Conservation (phyloP, 1,140 invertebrate genomes). For the Gryon sp. region DNA sequence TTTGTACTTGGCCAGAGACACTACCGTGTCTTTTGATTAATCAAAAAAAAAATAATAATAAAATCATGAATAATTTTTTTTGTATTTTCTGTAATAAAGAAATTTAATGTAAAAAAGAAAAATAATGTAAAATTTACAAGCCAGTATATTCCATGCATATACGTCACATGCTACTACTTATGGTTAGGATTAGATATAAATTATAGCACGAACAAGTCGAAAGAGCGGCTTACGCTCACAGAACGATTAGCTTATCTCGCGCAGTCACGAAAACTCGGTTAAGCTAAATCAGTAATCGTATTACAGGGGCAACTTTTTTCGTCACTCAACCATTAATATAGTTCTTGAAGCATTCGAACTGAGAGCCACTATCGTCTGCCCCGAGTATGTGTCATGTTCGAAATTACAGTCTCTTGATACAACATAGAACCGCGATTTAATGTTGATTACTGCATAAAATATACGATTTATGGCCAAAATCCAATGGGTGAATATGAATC, state of each 20-base stretch:
- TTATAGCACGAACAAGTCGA: conserved; percentile 32
- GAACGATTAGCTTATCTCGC: conserved; percentile 53
- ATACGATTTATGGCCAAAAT: conserved; percentile 22
- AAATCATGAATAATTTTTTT: no score
- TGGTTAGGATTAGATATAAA: conserved; percentile 52
- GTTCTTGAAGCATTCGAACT: conserved; percentile 24
- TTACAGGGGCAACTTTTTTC: conserved; percentile 49
- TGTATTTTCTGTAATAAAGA: no score
- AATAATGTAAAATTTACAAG: no score
- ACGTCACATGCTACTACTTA: conserved; percentile 35
- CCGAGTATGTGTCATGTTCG: conserved; percentile 35
- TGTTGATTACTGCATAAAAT: conserved; percentile 31
- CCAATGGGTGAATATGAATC: background rate
- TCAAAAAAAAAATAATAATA: no score
- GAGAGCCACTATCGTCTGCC: conserved; percentile 36
- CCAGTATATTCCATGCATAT: conserved; percentile 20
- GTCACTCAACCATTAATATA: conserved; percentile 35
- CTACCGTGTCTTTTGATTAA: no score
- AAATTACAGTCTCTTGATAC: conserved; percentile 40
- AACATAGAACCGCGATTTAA: conserved; percentile 29
- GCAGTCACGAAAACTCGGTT: conserved; percentile 50
- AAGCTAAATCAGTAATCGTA: conserved; percentile 48
- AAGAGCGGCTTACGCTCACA: conserved; percentile 34
- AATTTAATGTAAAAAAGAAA: no score
- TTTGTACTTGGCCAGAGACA: no score